phyloP scores from a whole-genome alignment of 37 sponge, comb jelly and placozoan genomes.

The Halichondria panicea region DNA sequence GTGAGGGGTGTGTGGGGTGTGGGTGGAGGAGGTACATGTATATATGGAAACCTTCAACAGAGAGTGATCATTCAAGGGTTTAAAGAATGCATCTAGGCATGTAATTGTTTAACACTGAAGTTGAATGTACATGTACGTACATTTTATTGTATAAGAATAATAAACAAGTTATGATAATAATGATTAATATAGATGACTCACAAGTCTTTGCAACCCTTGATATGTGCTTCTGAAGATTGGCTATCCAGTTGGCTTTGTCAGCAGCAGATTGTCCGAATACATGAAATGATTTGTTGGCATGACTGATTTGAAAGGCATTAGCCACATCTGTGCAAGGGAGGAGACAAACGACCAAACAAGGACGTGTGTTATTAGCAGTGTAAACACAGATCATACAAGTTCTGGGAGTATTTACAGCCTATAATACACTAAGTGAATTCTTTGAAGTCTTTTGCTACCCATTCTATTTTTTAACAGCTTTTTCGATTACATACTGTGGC shows the following conservation, averaged over 20 bases:
- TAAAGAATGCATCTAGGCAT: too few species aligned
- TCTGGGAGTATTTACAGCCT: too few species aligned
- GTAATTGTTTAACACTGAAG: too few species aligned
- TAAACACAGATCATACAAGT: not conserved
- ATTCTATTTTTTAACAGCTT: too few species aligned
- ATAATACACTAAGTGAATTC: too few species aligned
- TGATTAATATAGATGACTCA: constrained; percentile 1
- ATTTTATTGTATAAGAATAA: too few species aligned
- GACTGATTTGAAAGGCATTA: constrained; percentile 82
- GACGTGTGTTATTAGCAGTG: not conserved
- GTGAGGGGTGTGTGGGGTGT: not conserved
- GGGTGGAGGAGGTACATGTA: not conserved
- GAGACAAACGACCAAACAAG: too few species aligned
- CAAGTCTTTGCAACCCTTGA: constrained; percentile 18
- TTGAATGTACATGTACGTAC: too few species aligned
- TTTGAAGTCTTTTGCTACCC: too few species aligned
- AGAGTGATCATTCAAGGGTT: not conserved
- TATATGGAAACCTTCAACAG: not conserved
- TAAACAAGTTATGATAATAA: too few species aligned
- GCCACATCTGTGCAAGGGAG: constrained; percentile 42
- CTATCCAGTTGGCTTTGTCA: constrained; percentile 82
- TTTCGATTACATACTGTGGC: not conserved
- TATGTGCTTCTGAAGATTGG: constrained; percentile 70
- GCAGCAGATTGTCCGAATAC: constrained; percentile 66
- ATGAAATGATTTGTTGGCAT: constrained; percentile 86